Percentiles rank a stretch among this genome's conserved stretches.
phyloP scores from a whole-genome alignment of 2,888 invertebrate species.

The Cryptocheilus praepositus region DNA sequence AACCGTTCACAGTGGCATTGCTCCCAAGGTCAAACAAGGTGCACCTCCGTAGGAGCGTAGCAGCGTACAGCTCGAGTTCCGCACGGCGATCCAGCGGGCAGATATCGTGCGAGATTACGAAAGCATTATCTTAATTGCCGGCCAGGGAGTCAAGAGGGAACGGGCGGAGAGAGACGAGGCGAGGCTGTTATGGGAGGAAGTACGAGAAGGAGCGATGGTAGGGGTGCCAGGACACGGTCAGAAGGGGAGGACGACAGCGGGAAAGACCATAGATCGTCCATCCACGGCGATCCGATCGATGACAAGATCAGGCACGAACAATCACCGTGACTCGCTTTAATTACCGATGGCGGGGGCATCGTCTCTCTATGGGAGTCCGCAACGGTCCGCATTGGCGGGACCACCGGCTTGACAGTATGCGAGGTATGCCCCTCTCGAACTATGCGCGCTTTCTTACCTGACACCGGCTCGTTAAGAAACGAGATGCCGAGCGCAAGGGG shows the following conservation, averaged over 20 bases:
- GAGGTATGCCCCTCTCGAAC: conserved; percentile 46
- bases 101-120: conserved; percentile 56
- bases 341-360: conserved; percentile 48
- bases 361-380: conserved; percentile 28
- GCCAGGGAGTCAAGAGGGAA: conserved; percentile 36
- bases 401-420: conserved; percentile 59
- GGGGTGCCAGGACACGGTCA: neutral
- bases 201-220: conserved; percentile 7
- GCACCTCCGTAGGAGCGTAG: conserved; percentile 26
- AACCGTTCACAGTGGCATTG: conserved; percentile 48
- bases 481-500: conserved; percentile 37
- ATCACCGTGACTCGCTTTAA: conserved; percentile 67
- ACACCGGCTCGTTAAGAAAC: conserved; percentile 51
- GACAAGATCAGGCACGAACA: conserved; percentile 63
- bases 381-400: conserved; percentile 34
- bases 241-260: neutral
- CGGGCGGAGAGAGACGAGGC: conserved; percentile 24
- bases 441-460: conserved; percentile 37
- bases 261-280: conserved; percentile 40
- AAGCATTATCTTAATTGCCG: conserved; percentile 63
- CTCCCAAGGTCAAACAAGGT: conserved; percentile 51
- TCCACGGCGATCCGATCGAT: conserved; percentile 56
- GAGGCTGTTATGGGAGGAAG: conserved; percentile 7
- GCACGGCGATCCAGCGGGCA: conserved; percentile 35
- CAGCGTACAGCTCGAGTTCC: conserved; percentile 12